These are phyloP conservation scores for Philereme vetulata DNA, from an alignment of 2,888 invertebrate genomes.

Conservation along the genomic window DNA sequence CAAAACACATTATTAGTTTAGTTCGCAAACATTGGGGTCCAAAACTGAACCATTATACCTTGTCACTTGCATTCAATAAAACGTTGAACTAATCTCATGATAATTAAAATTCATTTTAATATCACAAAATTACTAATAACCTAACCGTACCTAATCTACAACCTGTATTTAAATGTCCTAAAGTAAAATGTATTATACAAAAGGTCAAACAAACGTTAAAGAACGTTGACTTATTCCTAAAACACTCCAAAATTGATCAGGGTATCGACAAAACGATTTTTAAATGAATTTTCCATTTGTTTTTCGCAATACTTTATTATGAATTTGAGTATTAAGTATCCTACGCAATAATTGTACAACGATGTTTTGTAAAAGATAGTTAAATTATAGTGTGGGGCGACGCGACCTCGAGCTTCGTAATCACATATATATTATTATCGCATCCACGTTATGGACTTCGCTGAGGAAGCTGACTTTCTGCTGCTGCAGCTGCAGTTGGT, in stretches of 20 bases:
- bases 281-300: slow-evolving; percentile 5
- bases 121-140: slow-evolving; percentile 9
- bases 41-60: slow-evolving; percentile 11
- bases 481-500: no score
- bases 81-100: slow-evolving; percentile 5
- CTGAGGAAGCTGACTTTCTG: neutral
- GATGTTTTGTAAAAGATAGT: slow-evolving; percentile 9
- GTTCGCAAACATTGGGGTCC: slow-evolving; percentile 23
- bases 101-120: slow-evolving; percentile 16
- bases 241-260: slow-evolving; percentile 3
- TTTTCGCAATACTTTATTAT: slow-evolving; percentile 1
- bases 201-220: neutral
- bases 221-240: neutral
- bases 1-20: slow-evolving; percentile 6
- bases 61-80: slow-evolving; percentile 15
- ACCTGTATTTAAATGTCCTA: neutral
- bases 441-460: neutral
- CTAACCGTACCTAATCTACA: neutral
- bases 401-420: slow-evolving; percentile 7
- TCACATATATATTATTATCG: neutral
- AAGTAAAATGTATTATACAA: neutral
- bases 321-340: slow-evolving; percentile 1
- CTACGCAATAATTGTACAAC: slow-evolving; percentile 22
- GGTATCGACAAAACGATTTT: slow-evolving; percentile 13
- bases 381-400: neutral